These are phyloP conservation scores for Tarsius wallacei DNA, from an alignment of 2,797 vertebrate species.

Conservation along the genomic window DNA sequence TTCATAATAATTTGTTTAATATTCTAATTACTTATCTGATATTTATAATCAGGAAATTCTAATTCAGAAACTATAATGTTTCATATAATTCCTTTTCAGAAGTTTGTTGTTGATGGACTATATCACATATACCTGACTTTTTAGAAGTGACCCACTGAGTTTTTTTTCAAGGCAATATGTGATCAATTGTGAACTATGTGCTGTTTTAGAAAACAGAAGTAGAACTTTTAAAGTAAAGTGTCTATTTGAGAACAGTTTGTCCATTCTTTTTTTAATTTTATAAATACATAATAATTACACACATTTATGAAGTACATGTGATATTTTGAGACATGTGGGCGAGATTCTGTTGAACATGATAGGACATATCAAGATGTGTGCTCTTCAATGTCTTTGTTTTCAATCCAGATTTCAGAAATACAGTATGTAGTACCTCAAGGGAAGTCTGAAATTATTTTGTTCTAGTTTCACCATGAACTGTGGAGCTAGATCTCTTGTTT, in stretches of 20 bases:
- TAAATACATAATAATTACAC: background rate
- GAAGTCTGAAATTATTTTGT: background rate
- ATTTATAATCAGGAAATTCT: constrained; percentile 23
- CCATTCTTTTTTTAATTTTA: background rate
- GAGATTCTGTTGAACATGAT: background rate
- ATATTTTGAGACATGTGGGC: background rate
- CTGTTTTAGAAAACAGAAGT: constrained; percentile 44
- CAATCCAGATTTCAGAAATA: background rate
- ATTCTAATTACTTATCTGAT: constrained; percentile 47
- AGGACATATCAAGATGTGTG: background rate
- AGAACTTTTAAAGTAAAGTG: constrained; percentile 1
- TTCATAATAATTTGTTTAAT: constrained; percentile 46
- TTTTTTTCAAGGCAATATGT: constrained; percentile 31
- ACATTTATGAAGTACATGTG: background rate
- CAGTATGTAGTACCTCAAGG: background rate
- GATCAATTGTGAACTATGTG: background rate
- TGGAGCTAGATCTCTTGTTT: background rate
- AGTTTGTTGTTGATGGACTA: background rate
- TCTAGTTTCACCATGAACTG: constrained; percentile 33
- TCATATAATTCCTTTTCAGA: constrained; percentile 49
- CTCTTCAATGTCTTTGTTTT: constrained; percentile 39
- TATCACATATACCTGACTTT: background rate
- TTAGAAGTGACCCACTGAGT: background rate
- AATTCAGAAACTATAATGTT: background rate
- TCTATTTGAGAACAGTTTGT: constrained; percentile 59